A percentile compares a stretch with the other conserved stretches of the same genome.
phyloP scores from a whole-genome alignment of 2,113 vertebrate species.

The Tauraco erythrolophus region DNA sequence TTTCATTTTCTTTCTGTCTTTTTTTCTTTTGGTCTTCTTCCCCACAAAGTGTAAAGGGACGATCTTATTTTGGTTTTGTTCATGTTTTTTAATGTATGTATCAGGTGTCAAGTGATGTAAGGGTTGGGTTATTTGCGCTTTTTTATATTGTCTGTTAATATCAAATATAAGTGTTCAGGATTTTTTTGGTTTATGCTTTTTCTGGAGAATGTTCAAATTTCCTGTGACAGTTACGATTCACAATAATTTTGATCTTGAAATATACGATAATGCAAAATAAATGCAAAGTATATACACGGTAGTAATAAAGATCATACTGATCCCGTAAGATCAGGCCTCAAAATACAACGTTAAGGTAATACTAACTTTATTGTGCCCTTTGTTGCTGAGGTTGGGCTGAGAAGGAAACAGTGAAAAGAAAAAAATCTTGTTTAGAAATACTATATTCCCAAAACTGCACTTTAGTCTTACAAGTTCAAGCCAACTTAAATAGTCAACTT shows the following conservation, averaged over 20 bases:
- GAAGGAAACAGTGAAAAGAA: neutral
- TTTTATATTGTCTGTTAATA: conserved; percentile 13
- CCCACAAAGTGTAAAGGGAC: conserved; percentile 50
- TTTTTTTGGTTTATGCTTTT: conserved; percentile 22
- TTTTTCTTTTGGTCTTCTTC: neutral
- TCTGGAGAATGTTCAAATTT: neutral
- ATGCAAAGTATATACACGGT: neutral
- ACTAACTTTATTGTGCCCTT: neutral
- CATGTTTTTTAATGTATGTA: conserved; percentile 22
- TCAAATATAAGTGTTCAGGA: neutral
- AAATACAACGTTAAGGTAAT: neutral
- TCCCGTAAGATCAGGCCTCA: neutral
- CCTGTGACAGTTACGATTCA: neutral
- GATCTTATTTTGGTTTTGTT: conserved; percentile 45
- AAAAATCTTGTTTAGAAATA: neutral
- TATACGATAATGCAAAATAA: neutral
- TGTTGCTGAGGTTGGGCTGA: neutral
- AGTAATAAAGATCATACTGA: neutral
- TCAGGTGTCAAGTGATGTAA: conserved; percentile 15
- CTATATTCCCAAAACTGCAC: neutral
- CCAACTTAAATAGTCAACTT: neutral
- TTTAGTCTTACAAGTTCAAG: neutral
- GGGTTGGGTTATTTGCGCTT: neutral
- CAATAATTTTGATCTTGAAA: neutral
- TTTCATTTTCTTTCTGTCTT: neutral